A percentile compares a stretch with the other conserved stretches of the same genome.
phyloP scores from a whole-genome alignment of 2,113 vertebrate genomes.

The Garra rufa region DNA sequence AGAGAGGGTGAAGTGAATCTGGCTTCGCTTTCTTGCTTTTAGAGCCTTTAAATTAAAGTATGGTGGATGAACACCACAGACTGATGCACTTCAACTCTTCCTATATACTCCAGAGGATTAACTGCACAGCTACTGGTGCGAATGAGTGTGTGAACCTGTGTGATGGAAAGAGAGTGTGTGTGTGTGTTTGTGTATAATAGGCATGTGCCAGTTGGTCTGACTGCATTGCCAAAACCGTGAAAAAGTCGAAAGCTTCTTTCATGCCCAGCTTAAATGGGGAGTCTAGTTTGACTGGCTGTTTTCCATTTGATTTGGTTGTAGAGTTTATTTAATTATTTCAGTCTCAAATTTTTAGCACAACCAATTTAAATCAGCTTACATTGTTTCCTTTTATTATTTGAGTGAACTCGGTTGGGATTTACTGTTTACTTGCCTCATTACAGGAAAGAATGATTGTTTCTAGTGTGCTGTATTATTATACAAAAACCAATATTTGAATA shows the following conservation, averaged over 20 bases:
- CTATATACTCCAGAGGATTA: conserved; percentile 14
- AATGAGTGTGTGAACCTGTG: not conserved
- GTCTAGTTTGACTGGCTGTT: not conserved
- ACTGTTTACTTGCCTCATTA: not conserved
- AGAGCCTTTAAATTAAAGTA: conserved; percentile 35
- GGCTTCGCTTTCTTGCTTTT: conserved; percentile 7
- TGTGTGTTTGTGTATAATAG: not conserved
- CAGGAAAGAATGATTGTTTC: not conserved
- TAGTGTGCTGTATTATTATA: not conserved
- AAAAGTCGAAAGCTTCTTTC: conserved; percentile 11
- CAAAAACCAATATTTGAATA: not conserved
- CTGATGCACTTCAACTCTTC: conserved; percentile 34
- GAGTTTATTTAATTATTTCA: conserved; percentile 11
- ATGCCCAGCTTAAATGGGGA: not conserved
- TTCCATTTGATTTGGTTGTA: conserved; percentile 5
- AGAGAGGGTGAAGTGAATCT: not conserved
- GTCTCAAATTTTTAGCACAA: not conserved
- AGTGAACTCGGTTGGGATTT: not conserved
- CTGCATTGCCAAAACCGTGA: conserved; percentile 13
- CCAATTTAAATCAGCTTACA: not conserved
- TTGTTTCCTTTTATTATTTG: not conserved
- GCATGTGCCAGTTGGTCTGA: conserved; percentile 15
- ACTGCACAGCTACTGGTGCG: conserved; percentile 9
- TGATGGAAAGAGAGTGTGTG: too few relatives aligned
- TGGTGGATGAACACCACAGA: conserved; percentile 27